Conservation (phyloP, 2,888 invertebrate species). For the Pachycephus smyrnensis region DNA sequence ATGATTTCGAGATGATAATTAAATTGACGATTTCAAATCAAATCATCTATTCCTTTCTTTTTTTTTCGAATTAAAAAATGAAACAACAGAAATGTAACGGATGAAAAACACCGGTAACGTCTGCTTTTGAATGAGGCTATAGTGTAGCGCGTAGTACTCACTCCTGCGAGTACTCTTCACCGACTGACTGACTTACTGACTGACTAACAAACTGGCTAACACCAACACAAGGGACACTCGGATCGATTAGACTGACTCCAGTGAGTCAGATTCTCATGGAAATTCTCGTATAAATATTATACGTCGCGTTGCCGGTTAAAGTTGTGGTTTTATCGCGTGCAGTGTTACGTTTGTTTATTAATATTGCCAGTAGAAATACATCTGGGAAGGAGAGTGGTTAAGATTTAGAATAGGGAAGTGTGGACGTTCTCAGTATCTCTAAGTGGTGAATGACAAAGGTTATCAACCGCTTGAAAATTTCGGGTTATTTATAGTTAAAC, state of each 20-base stretch:
- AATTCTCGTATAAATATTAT: not conserved
- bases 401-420: not conserved
- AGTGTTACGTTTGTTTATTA: not conserved
- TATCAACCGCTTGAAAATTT: not conserved
- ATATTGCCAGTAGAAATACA: not conserved
- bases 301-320: not conserved
- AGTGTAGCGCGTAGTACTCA: not conserved
- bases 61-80: not conserved
- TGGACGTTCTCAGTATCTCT: not conserved
- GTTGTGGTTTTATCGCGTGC: not conserved
- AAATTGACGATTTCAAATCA: not conserved
- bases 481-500: not conserved
- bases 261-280: slow-evolving; percentile 2
- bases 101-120: not conserved
- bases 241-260: slow-evolving; percentile 1
- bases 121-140: not conserved
- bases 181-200: not conserved
- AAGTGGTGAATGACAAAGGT: not conserved
- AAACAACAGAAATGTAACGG: not conserved
- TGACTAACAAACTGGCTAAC: slow-evolving; percentile 4
- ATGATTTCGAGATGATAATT: not conserved
- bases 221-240: slow-evolving; percentile 1
- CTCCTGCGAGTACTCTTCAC: slow-evolving; percentile 1
- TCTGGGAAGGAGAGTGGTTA: not conserved
- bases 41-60: not conserved